Evolutionary conservation across 1,140 invertebrate genomes (phyloP).

Genomic region (Tetraneura akinire): DNA sequence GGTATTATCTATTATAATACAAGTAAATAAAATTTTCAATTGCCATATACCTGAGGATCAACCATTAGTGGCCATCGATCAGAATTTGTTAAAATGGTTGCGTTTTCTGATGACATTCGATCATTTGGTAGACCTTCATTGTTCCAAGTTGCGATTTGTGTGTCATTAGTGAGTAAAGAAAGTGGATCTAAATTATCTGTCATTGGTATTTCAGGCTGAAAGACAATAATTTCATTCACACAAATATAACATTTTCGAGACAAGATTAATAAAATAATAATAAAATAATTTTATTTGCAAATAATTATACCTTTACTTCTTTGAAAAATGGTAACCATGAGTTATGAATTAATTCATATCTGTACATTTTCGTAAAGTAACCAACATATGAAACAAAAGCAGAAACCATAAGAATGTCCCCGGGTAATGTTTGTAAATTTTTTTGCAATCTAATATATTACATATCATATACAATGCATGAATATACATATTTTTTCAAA

Average conservation of each 20-base stretch:
- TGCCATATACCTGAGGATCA: slow-evolving; percentile 73
- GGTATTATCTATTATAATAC: no score
- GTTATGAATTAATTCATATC: slow-evolving; percentile 77
- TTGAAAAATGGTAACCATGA: slow-evolving; percentile 76
- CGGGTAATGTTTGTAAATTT: slow-evolving; percentile 77
- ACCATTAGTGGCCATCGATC: slow-evolving; percentile 93
- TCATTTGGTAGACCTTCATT: slow-evolving; percentile 91
- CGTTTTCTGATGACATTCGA: slow-evolving; percentile 92
- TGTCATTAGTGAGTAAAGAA: slow-evolving; percentile 84
- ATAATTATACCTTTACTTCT: slow-evolving; percentile 65
- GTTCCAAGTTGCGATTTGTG: slow-evolving; percentile 88
- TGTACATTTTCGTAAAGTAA: slow-evolving; percentile 85
- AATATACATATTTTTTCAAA: background rate
- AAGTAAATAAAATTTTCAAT: no score
- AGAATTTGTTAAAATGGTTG: slow-evolving; percentile 85
- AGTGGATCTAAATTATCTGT: slow-evolving; percentile 79
- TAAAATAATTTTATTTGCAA: no score
- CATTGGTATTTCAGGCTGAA: slow-evolving; percentile 74
- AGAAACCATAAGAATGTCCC: slow-evolving; percentile 84
- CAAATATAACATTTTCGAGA: no score
- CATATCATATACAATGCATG: slow-evolving; percentile 35
- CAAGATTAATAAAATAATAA: no score
- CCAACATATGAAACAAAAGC: slow-evolving; percentile 97
- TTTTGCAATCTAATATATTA: slow-evolving; percentile 60
- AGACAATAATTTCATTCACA: background rate